phyloP scores from a whole-genome alignment of 2,797 vertebrate genomes.

The Sparidentex hasta region DNA sequence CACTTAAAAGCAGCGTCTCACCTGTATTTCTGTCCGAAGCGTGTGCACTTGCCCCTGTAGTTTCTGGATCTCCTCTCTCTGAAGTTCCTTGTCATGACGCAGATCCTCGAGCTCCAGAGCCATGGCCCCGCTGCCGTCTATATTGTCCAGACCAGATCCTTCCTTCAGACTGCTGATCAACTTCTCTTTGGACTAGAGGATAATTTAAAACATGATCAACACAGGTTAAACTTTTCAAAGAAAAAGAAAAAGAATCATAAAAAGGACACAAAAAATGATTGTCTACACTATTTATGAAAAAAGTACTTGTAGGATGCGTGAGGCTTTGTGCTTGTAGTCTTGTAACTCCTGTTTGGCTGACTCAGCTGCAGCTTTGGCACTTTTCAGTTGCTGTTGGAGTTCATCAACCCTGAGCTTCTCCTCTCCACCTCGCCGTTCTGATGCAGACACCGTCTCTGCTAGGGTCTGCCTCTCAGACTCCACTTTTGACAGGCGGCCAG shows the following conservation, averaged over 20 bases:
- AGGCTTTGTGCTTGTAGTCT: constrained; percentile 98
- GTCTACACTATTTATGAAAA: not conserved
- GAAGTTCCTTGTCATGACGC: constrained; percentile 94
- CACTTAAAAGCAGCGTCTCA: constrained; percentile 57
- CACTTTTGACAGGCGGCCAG: constrained; percentile 87
- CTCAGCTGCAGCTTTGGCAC: constrained; percentile 86
- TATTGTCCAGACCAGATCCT: constrained; percentile 93
- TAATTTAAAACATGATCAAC: constrained; percentile 11
- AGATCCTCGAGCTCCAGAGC: constrained; percentile 94
- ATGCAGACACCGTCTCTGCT: constrained; percentile 89
- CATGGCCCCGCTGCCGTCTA: constrained; percentile 87
- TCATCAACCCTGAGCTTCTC: constrained; percentile 91
- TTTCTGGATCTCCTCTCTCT: constrained; percentile 95
- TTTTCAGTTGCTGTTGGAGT: constrained; percentile 92
- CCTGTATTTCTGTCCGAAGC: constrained; percentile 94
- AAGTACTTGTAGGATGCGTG: constrained; percentile 94
- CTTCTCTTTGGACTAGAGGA: constrained; percentile 96
- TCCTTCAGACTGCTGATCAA: constrained; percentile 98
- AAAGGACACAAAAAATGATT: not conserved
- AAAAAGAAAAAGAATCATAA: not conserved
- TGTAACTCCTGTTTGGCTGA: constrained; percentile 91
- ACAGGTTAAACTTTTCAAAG: not conserved
- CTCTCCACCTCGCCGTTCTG: constrained; percentile 90
- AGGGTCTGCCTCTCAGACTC: constrained; percentile 93
- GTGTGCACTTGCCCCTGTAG: constrained; percentile 92